These are phyloP conservation scores for Sitophilus oryzae DNA, from an alignment of 1,140 invertebrate species.

Conservation along the genomic window DNA sequence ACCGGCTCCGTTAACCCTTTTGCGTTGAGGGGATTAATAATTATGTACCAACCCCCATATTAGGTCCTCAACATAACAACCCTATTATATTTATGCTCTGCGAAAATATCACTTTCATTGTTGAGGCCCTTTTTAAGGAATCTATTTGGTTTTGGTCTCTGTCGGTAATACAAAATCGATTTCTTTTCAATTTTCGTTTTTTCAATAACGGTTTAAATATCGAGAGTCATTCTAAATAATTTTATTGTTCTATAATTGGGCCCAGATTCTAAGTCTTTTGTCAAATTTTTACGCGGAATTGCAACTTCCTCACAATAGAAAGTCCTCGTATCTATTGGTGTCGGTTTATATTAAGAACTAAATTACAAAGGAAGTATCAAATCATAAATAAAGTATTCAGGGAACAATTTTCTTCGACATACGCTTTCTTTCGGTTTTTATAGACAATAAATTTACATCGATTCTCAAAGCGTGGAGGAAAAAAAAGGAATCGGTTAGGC, in stretches of 20 bases:
- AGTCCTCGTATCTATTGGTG: conserved; percentile 17
- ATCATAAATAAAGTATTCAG: background rate
- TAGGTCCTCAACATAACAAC: conserved; percentile 39
- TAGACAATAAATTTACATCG: too few species aligned
- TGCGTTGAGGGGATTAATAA: conserved; percentile 41
- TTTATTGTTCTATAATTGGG: conserved; percentile 24
- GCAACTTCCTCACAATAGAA: conserved; percentile 1
- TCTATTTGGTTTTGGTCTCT: conserved; percentile 31
- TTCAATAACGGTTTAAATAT: conserved; percentile 24
- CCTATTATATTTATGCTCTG: conserved; percentile 41
- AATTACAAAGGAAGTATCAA: background rate
- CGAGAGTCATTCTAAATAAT: conserved; percentile 26
- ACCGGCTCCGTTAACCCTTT: conserved; percentile 43
- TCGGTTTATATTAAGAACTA: conserved; percentile 8
- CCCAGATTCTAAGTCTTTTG: conserved; percentile 20
- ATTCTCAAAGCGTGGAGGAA: too few species aligned
- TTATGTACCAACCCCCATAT: conserved; percentile 44
- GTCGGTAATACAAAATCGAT: conserved; percentile 30
- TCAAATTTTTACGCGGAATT: conserved; percentile 14
- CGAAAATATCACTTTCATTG: conserved; percentile 41
- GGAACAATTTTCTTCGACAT: background rate
- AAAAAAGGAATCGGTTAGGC: too few species aligned
- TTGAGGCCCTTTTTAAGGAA: conserved; percentile 34
- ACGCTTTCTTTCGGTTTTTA: too few species aligned
- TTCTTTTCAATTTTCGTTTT: conserved; percentile 28